Base-by-base conservation (phyloP, 2,113 vertebrate species). In the Pipa parva region DNA sequence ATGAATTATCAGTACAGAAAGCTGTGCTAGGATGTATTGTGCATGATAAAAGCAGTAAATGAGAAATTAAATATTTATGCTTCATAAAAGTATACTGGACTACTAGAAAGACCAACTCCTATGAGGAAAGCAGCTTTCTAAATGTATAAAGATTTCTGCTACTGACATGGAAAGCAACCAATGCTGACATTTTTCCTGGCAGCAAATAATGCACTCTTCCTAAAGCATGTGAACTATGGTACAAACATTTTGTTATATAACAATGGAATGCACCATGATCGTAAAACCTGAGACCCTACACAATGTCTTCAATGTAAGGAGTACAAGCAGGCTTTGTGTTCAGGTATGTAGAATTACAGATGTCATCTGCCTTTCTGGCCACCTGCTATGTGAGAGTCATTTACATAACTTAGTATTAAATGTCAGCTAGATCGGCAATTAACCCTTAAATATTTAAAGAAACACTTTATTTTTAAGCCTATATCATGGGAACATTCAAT, bases 141-240 rank as follows among this genome's bases (percentile, higher is more conserved):
- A 48, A 46, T 12, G 17, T 27, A 48, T 36, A 5, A 15, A 37
- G 33, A 18, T 12, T 25, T 11, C 26, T 64, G 31, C 50, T 29
- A 28, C 26, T 24, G 28, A 20, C 15, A 22, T 57, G 52, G 63
- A 51, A 57, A 25, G 25, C 48, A 39, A 51, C 63, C 63, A 57
- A 65, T 11, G 26, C 8, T 48, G 63, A 65, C 63, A 57, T 65
- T 64, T 64, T 56, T 31, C 25, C 57, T 65, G 52, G 63, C 51
- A 5, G 33, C 7, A 65, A 48, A 27, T 33, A 25, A 65, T 65
- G 63, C 21, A 57, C 42, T 65, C 52, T 65, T 65, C 37, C 57
- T 57, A 56, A 49, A 65, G 52, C 31, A 54, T 54, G 27, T 29
- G 52, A 42, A 57, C 31, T 20, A 12, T 7, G 22, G 52, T 24